Percentiles rank a stretch among this genome's conserved stretches.
Conservation (phyloP, 2,113 vertebrate genomes). For the Rhinichthys klamathensis region DNA sequence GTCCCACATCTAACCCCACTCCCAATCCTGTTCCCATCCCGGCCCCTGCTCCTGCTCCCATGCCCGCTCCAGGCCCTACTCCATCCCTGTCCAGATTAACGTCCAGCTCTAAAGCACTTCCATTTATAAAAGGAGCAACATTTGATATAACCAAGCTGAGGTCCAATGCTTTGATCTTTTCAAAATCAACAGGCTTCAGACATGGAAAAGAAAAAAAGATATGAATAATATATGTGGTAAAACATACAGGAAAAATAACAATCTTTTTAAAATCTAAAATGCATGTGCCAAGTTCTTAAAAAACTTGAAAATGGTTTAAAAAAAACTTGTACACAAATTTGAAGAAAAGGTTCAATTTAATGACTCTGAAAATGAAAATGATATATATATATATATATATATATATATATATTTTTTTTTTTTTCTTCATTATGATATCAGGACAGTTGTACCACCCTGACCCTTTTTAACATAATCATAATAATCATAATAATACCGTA, state of each 20-base stretch:
- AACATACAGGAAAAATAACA: not conserved
- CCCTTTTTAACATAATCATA: no score
- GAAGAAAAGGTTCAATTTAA: not conserved
- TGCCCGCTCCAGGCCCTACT: not conserved
- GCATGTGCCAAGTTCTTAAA: not conserved
- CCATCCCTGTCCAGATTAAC: not conserved
- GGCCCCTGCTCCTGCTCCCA: conserved; percentile 3
- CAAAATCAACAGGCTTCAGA: conserved; percentile 76
- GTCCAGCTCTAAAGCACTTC: conserved; percentile 48
- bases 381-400: no score
- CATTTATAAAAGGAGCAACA: conserved; percentile 77
- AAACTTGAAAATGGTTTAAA: not conserved
- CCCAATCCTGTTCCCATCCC: conserved; percentile 21
- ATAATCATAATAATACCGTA: no score
- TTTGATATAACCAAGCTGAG: conserved; percentile 79
- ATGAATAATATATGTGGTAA: no score
- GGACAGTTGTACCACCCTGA: no score
- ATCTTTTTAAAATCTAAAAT: not conserved
- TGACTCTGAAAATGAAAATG: not conserved
- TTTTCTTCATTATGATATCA: no score
- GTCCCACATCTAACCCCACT: conserved; percentile 4
- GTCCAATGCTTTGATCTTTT: conserved; percentile 69
- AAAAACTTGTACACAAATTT: not conserved
- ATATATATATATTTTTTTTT: no score
- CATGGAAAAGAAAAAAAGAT: not conserved